Base-by-base conservation (phyloP, 2,113 vertebrate genomes). In the Melanotaenia duboulayi region DNA sequence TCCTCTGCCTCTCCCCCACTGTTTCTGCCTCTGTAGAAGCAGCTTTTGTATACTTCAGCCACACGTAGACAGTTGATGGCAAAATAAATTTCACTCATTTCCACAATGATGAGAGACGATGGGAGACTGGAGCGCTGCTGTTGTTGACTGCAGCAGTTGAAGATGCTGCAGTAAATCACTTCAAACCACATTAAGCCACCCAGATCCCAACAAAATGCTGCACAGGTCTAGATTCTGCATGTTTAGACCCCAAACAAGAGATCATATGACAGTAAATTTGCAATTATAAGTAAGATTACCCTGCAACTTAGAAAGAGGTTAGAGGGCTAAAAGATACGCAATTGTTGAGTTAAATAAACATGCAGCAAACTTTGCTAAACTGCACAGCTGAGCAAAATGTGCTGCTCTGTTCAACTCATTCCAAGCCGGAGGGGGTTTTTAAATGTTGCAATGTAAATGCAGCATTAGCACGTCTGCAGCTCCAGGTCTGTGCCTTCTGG, bases 41-140 rank as follows among this genome's bases (percentile, higher is more conserved):
- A 61, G 78, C 80, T 75, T 65, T 68, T 8, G 14, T 74, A 40
- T 60, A 58, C 82, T 83, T 68, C 77, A 76, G 83, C 79, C 86
- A 81, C 87, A 91, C 87, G 82, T 72, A 79, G 87, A 87, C 90
- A 83, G 82, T 76, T 82, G 84, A 90, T 88, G 85, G 84, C 80
- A 74, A 85, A 89, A 88, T 87, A 81, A 85, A 90, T 90, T 82
- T 67, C 75, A 54, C 81, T 90, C 88, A 85, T 87, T 87, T 70
- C 58, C 55, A 17, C 61, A 55, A 78, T 83, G 86, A 90, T 86
- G 90, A 82, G 84, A 83, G 81, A 55, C 79, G 61, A 89, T 86
- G 85, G 90, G 88, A 84, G 88, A 59, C 49, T 24, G 32, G 61
- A 78, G 42, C 37, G 51, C 66, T 58, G 84, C 85, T 74, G 87